Evolutionary conservation across 2,888 invertebrate species (phyloP), one percentile per base, ranked within the genome.

Genomic region (Sussaba pulchella): DNA sequence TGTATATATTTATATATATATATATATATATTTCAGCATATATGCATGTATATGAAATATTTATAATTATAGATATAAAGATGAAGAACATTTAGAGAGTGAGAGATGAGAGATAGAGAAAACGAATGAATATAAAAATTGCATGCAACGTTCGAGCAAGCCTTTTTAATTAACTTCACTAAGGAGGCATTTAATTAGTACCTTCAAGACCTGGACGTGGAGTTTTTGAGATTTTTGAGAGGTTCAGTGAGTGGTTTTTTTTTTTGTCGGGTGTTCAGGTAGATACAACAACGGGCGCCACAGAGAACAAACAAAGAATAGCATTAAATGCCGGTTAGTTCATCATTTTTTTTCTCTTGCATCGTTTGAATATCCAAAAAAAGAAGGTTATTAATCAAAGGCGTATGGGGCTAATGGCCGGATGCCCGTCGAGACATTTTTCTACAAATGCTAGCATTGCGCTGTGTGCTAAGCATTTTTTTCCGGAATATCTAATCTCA

Each of bases 161-260:
- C 86, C 75, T 82, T 81, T 79, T 81, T 79, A 72, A 78, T 75
- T 72, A 81, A 78, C 57, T 83, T 81, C 85, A 87, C 87, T 89
- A 90, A 91, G 89, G 91, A 90, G 89, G 89, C 89, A 88, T 90
- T 89, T 89, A 89, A 88, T 90, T 90, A 90, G 89, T 91, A 91
- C 91, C 91, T 91, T 91, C 91, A 91, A 91, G 90, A 91, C 91
- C 91, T 91, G 91, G 89, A 91, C 90, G 89, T 90, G 90, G 90
- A 91, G 88, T 89, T 90, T 90, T 89, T 89, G 89, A 90, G 87
- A 90, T 89, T 89, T 89, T 90, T 90, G 89, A 91, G 89, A 91
- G 90, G 90, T 91, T 90, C 90, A 91, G 88, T 91, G 88, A 90
- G 88, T 91, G 90, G 91, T 91, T 90, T 31, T 90, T 75, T 81